Percentiles rank a stretch among this genome's conserved stretches.
Evolutionary conservation across 1,140 invertebrate genomes (phyloP).

Genomic region (Ptiloglossa arizonensis): DNA sequence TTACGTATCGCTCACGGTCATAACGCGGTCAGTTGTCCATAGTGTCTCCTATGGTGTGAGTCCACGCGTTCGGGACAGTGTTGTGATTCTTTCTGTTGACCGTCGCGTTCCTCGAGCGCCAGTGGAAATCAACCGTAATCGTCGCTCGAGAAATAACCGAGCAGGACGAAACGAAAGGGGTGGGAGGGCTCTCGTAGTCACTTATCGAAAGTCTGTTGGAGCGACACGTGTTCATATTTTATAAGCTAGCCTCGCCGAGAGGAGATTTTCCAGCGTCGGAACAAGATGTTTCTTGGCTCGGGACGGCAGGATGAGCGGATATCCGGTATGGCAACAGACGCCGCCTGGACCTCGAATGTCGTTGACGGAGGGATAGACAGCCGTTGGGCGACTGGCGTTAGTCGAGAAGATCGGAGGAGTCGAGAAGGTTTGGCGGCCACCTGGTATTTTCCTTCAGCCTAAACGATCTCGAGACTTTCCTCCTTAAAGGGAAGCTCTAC

Average conservation of each 20-base stretch:
- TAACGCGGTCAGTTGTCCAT: no score
- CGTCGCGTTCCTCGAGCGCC: no score
- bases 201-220: constrained; percentile 6
- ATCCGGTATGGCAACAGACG: constrained; percentile 74
- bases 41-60: no score
- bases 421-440: constrained; percentile 75
- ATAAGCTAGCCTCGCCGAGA: neutral
- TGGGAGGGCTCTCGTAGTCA: neutral
- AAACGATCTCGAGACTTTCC: constrained; percentile 11
- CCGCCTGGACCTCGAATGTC: constrained; percentile 59
- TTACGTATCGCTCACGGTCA: no score
- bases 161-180: constrained; percentile 19
- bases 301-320: constrained; percentile 73
- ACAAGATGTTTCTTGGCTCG: constrained; percentile 59
- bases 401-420: neutral
- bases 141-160: neutral
- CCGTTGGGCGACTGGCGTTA: constrained; percentile 19
- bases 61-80: no score
- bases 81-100: no score
- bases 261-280: constrained; percentile 49
- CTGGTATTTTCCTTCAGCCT: constrained; percentile 75
- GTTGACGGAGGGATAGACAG: constrained; percentile 36
- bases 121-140: no score
- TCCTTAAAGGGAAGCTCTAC: constrained; percentile 43
- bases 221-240: constrained; percentile 50